Evolutionary conservation across 2,888 invertebrate species (phyloP).

Genomic region (Sminthurinus aureus): DNA sequence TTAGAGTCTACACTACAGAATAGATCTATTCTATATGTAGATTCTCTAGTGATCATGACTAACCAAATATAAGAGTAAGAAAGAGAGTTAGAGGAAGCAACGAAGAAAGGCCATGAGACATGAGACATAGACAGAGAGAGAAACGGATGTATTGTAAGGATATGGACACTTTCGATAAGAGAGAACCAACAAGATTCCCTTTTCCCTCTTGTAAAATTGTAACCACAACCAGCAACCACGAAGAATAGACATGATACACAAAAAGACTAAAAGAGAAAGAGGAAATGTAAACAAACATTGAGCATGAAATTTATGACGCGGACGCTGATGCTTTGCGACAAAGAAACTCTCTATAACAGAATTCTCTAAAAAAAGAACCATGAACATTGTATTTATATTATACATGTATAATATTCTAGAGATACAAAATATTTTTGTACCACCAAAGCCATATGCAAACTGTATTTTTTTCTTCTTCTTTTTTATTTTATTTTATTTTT

Average conservation of each 20-base stretch:
- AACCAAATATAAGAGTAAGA: too few relatives aligned
- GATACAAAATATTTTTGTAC: not conserved
- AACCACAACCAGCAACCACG: not conserved
- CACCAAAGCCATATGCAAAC: not conserved
- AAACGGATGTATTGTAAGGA: constrained; percentile 11
- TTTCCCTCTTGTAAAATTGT: not conserved
- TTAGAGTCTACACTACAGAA: too few relatives aligned
- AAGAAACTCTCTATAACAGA: constrained; percentile 2
- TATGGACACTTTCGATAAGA: not conserved
- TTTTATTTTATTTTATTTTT: not conserved
- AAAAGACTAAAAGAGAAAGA: not conserved
- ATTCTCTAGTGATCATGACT: too few relatives aligned
- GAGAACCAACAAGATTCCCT: not conserved
- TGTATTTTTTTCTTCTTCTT: not conserved
- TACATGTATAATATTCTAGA: not conserved
- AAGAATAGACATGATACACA: not conserved
- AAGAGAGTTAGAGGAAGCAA: too few relatives aligned
- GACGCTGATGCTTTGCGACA: not conserved
- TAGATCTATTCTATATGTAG: too few relatives aligned
- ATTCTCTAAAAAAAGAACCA: too few relatives aligned
- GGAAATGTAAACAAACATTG: constrained; percentile 10
- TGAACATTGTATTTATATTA: too few relatives aligned
- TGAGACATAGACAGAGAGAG: not conserved
- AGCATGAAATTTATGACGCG: constrained; percentile 12
- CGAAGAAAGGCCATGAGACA: too few relatives aligned